Evolutionary conservation across 2,888 invertebrate genomes (phyloP), one percentile per base, ranked within the genome.

Genomic region (Diploptera punctata): DNA sequence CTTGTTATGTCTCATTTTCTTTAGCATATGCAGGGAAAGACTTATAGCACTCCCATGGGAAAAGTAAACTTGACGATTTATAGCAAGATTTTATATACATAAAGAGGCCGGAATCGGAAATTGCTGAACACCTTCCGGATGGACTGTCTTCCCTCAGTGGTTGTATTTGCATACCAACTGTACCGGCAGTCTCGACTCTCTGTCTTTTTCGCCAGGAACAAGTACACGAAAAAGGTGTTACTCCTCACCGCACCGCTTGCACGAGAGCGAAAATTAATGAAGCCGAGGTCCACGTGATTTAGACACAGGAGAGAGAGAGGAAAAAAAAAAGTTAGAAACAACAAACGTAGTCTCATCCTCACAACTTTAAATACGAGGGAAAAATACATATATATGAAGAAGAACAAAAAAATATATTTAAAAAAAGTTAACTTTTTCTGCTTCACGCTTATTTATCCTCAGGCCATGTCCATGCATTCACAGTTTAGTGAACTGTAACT

Each of bases 171-270:
- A 62, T 62, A 62, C 43, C 62, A 21, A 21, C 33, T 29, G 21
- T 43, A 70, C 44, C 61, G 26, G 60, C 57, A 57, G n/a, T 18
- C 43, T 62, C 29, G 26, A 49, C 61, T 52, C 68, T 44, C 68
- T 67, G 33, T 62, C 70, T 72, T 43, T n/a, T 72, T 49, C 38
- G 33, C 33, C 47, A 68, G 47, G 44, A 57, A 49, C 49, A 68
- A 61, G 79, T 82, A 84, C 84, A 83, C 81, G 83, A 83, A 84
- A 84, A 84, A 84, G 84, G 84, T 84, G 84, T 84, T 84, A 81
- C 75, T 70, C 31, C 60, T 47, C 70, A 21, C 61, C 61, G 43
- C 43, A 62, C 62, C 61, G 62, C 31, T 43, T 33, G 38, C 62
- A 21, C 43, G 38, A 62, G 62, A 62, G 43, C 62, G 62, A 62